Conservation (phyloP, 2,113 vertebrate genomes). For the Alligator mississippiensis region DNA sequence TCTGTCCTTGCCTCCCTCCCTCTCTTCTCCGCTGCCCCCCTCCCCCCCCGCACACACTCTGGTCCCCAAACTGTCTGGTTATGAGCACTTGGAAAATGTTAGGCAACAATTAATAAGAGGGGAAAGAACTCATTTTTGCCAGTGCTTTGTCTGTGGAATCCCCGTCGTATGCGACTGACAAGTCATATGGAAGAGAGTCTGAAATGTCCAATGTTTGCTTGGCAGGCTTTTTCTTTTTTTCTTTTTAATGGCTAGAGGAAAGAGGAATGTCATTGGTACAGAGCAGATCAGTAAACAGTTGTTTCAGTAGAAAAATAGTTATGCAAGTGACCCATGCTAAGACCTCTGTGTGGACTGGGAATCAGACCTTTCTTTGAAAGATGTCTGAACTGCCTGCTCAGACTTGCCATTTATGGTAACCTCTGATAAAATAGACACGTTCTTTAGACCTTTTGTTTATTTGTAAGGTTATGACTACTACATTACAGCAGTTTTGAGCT, state of each 20-base stretch:
- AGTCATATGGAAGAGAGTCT: neutral
- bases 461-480: neutral
- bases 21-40: too few species aligned
- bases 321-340: constrained; percentile 39
- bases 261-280: neutral
- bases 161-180: constrained; percentile 8
- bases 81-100: constrained; percentile 29
- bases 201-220: neutral
- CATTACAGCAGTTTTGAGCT: constrained; percentile 27
- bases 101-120: neutral
- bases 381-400: neutral
- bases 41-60: too few species aligned
- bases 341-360: constrained; percentile 26
- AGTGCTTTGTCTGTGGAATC: neutral
- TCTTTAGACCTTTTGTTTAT: constrained; percentile 67
- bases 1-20: too few species aligned
- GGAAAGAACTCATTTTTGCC: neutral
- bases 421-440: constrained; percentile 26
- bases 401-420: constrained; percentile 15
- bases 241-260: neutral
- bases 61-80: neutral
- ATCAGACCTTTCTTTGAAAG: constrained; percentile 45
- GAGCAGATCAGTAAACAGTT: neutral
- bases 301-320: constrained; percentile 56
- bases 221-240: neutral